Percentiles rank a stretch among this genome's conserved stretches.
phyloP scores from a whole-genome alignment of 2,888 invertebrate genomes.

The Anoncus sp. region DNA sequence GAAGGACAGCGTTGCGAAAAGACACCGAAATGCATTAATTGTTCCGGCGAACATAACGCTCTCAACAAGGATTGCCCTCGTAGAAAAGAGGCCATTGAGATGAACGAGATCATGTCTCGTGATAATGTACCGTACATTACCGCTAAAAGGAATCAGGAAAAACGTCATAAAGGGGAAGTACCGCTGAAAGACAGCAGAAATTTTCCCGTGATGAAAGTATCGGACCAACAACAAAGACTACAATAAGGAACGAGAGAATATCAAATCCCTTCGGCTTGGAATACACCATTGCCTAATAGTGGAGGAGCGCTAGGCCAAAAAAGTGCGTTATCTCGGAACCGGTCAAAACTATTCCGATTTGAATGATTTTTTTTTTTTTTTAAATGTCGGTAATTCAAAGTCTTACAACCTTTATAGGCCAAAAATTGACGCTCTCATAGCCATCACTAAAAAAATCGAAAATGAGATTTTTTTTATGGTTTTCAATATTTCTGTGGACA shows the following conservation, averaged over 20 bases:
- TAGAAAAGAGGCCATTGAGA: neutral
- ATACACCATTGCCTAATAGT: neutral
- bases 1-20: neutral
- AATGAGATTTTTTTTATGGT: too few species aligned
- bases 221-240: neutral
- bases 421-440: too few species aligned
- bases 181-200: conserved; percentile 3
- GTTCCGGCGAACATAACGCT: neutral
- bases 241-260: neutral
- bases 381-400: too few species aligned
- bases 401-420: too few species aligned
- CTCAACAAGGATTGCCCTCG: conserved; percentile 2
- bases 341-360: too few species aligned
- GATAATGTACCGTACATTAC: conserved; percentile 1
- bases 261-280: neutral
- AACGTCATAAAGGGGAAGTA: neutral
- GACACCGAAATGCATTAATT: conserved; percentile 9
- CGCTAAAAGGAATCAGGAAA: neutral
- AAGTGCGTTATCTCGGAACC: too few species aligned
- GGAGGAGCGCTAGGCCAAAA: too few species aligned
- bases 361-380: too few species aligned
- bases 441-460: too few species aligned
- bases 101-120: conserved; percentile 8
- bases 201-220: neutral
- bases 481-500: too few species aligned